Evolutionary conservation across 2,113 vertebrate genomes (phyloP), one percentile per base, ranked within the genome.

Genomic region (Fregetta grallaria): DNA sequence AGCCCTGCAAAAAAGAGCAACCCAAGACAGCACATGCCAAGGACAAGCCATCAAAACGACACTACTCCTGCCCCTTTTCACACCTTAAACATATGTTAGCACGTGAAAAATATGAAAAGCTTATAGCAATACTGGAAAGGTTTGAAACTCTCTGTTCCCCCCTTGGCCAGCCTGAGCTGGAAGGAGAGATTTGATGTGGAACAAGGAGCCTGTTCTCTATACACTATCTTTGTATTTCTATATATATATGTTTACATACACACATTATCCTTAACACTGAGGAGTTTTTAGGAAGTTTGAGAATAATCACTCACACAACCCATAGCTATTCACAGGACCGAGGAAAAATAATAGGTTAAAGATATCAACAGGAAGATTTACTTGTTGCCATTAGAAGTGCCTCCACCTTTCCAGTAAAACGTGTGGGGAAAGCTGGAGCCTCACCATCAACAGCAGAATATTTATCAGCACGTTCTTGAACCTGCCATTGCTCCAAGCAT

Each of bases 1-100:
- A 78, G 11, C 22, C 49, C 36, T 18, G 11, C 65, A 44, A n/a
- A 72, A 72, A 27, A 27, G 47, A 40, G 23, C 13, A 42, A 23
- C 40, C 14, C 1, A 0, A 62, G 40, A 27, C 7, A 45, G 23
- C 38, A 15, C 0, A 0, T 23, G 44, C 17, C 14, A 19, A 59
- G 56, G 21, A 20, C 3, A 3, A 81, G 29, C 10, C 58, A 76
- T 17, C 14, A 21, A 26, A 76, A 87, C 30, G 18, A 36, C 52
- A 14, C 13, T 32, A 61, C 23, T 29, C 26, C 25, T 62, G 23
- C 10, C 8, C 19, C 25, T 65, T 77, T 42, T 72, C n/a, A 20
- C 23, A 26, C n/a, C 22, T 61, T 53, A 49, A 59, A 29, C 4
- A 13, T 47, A 23, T 2, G 4, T 15, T 25, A 79, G 14, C 44